Conservation (phyloP, 2,113 vertebrate genomes). For the Otus sunia region DNA sequence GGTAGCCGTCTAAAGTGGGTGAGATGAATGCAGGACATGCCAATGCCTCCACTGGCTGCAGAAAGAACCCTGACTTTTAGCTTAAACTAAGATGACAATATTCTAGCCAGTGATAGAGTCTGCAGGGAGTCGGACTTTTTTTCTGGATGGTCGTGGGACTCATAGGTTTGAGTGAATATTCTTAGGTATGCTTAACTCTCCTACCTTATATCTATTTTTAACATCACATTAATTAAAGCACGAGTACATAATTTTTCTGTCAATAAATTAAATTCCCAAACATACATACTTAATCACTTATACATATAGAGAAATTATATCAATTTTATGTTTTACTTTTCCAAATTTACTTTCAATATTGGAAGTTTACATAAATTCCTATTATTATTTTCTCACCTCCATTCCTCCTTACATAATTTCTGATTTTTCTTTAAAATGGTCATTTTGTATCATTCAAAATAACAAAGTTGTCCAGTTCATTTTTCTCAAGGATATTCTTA, state of each 20-base stretch:
- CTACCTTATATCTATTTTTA: not conserved
- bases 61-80: not conserved
- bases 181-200: not conserved
- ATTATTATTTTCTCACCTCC: not conserved
- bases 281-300: not conserved
- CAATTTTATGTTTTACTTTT: not conserved
- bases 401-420: not conserved
- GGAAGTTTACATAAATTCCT: not conserved
- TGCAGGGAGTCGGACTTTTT: not conserved
- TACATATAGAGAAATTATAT: not conserved
- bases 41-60: not conserved
- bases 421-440: not conserved
- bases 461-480: not conserved
- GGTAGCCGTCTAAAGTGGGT: not conserved
- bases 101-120: not conserved
- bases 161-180: not conserved
- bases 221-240: not conserved
- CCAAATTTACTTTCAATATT: not conserved
- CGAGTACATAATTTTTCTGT: not conserved
- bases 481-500: not conserved
- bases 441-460: not conserved
- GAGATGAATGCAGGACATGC: not conserved
- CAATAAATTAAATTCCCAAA: not conserved
- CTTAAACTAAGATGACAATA: not conserved
- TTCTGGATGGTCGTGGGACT: not conserved